Percentiles rank a stretch among this genome's conserved stretches.
These are phyloP conservation scores for Ramphastos sulfuratus DNA, from an alignment of 2,113 vertebrate species.

Conservation along the genomic window DNA sequence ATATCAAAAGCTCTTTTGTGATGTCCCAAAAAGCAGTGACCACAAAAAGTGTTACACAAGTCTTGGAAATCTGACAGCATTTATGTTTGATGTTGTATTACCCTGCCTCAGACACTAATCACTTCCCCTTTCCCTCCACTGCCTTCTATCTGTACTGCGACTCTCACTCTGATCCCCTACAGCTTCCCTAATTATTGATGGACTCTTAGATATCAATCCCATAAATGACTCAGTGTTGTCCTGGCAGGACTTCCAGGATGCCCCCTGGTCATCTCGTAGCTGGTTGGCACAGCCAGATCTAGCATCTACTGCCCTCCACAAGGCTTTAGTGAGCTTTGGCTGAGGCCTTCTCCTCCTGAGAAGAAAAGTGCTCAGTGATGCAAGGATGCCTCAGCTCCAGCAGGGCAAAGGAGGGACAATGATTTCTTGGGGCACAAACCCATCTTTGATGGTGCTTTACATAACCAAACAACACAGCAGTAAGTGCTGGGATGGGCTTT, in stretches of 20 bases:
- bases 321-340: not conserved
- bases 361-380: not conserved
- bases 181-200: not conserved
- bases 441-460: not conserved
- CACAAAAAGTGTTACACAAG: not conserved
- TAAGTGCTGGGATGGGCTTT: not conserved
- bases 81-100: not conserved
- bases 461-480: rapidly evolving
- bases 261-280: not conserved
- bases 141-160: not conserved
- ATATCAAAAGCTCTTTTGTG: not conserved
- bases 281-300: too few relatives aligned
- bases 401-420: not conserved
- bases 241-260: not conserved
- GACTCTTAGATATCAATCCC: not conserved
- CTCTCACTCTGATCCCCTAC: not conserved
- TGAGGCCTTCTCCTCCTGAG: not conserved
- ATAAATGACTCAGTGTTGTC: not conserved
- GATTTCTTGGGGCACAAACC: not conserved
- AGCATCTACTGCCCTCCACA: not conserved
- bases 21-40: not conserved
- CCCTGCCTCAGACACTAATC: not conserved
- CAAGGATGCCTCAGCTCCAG: rapidly evolving
- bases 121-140: not conserved
- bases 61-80: rapidly evolving